A percentile compares a stretch with the other conserved stretches of the same genome.
Evolutionary conservation across 2,797 vertebrate species (phyloP).

Genomic region (Micromesistius poutassou): DNA sequence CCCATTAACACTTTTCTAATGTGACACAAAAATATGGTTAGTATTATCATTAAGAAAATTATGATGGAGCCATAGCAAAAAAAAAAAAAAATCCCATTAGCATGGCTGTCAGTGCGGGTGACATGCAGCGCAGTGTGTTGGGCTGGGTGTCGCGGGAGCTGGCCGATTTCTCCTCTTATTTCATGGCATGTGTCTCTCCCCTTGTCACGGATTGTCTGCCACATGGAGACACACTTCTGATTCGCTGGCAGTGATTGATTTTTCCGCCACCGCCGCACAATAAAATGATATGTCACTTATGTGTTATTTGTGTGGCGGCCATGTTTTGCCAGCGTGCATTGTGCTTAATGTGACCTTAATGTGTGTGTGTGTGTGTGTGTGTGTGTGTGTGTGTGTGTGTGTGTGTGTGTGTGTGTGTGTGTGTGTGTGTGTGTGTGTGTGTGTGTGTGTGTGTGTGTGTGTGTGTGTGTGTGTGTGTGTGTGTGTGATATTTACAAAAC

Average conservation of each 20-base stretch:
- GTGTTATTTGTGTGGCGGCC: constrained; percentile 25
- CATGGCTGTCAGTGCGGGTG: constrained; percentile 73
- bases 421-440: neutral
- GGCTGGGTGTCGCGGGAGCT: constrained; percentile 73
- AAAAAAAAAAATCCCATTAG: constrained; percentile 78
- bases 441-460: no score
- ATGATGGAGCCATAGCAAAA: constrained; percentile 71
- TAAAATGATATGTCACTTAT: constrained; percentile 36
- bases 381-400: neutral
- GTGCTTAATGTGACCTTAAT: constrained; percentile 7
- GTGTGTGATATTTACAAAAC: neutral
- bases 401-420: neutral
- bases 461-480: neutral
- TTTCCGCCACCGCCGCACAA: constrained; percentile 39
- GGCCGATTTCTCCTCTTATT: constrained; percentile 73
- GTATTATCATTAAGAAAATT: constrained; percentile 78
- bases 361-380: no score
- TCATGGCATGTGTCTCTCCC: constrained; percentile 68
- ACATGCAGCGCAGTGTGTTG: constrained; percentile 68
- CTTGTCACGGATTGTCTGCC: constrained; percentile 67
- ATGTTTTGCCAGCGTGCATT: constrained; percentile 24
- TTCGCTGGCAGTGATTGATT: constrained; percentile 58
- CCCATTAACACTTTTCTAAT: constrained; percentile 76
- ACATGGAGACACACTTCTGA: constrained; percentile 54
- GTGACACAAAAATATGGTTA: constrained; percentile 74